Percentiles rank a stretch among this genome's conserved stretches.
Evolutionary conservation across 2,888 invertebrate genomes (phyloP).

Genomic region (Atrina japonica): DNA sequence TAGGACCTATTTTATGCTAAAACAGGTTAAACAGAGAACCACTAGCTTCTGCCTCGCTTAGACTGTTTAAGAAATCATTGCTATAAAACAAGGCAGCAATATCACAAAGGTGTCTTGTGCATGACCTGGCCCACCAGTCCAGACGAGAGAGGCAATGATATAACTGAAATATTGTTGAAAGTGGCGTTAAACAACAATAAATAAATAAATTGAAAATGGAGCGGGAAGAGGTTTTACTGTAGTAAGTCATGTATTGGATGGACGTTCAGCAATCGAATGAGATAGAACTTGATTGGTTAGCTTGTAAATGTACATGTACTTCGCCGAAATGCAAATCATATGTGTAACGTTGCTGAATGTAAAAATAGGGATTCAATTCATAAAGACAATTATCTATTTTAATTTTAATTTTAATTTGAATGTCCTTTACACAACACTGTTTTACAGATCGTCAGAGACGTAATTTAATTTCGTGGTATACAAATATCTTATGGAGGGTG

Average conservation of each 20-base stretch:
- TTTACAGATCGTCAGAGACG: too few relatives aligned
- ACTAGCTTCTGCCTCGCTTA: slow-evolving; percentile 40
- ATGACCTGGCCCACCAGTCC: slow-evolving; percentile 35
- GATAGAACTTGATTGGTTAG: background rate
- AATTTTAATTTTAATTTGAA: too few relatives aligned
- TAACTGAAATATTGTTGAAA: too few relatives aligned
- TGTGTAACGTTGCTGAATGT: slow-evolving; percentile 11
- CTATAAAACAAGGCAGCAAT: slow-evolving; percentile 49
- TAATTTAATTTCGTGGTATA: too few relatives aligned
- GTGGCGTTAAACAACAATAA: too few relatives aligned
- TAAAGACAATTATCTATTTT: too few relatives aligned
- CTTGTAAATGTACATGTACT: background rate
- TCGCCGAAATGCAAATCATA: slow-evolving; percentile 9
- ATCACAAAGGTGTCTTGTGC: slow-evolving; percentile 35
- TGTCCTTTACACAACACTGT: too few relatives aligned
- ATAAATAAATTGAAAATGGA: slow-evolving; percentile 32
- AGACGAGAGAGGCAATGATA: slow-evolving; percentile 32
- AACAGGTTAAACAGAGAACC: slow-evolving; percentile 38
- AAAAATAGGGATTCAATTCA: background rate
- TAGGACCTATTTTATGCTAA: slow-evolving; percentile 43
- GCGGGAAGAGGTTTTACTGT: slow-evolving; percentile 8
- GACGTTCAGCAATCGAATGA: slow-evolving; percentile 10
- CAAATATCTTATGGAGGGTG: too few relatives aligned
- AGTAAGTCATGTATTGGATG: slow-evolving; percentile 34
- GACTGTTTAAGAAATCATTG: slow-evolving; percentile 37